Conservation (phyloP, 2,113 vertebrate genomes). For the Osmerus mordax region DNA sequence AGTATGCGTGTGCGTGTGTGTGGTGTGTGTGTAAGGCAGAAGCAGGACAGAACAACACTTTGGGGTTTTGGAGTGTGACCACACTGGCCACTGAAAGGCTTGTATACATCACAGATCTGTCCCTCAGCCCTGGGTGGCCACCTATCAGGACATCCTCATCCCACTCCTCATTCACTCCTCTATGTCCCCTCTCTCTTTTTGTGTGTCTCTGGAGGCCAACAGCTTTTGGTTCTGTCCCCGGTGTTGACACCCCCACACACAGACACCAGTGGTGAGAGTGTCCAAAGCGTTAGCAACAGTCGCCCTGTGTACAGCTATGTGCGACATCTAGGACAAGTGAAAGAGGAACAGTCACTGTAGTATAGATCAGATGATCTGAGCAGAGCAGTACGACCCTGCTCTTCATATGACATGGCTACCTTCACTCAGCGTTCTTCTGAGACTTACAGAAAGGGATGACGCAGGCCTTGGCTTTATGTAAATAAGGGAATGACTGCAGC, state of each 20-base stretch:
- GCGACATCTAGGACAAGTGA: too few relatives aligned
- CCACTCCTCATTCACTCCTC: background rate
- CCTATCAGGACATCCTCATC: background rate
- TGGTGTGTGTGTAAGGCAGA: background rate
- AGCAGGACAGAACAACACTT: background rate
- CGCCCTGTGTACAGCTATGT: background rate
- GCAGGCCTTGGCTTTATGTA: too few relatives aligned
- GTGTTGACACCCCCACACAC: background rate
- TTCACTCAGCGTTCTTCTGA: too few relatives aligned
- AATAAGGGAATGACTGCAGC: too few relatives aligned
- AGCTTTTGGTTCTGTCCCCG: background rate
- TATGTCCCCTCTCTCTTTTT: background rate
- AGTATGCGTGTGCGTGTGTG: conserved; percentile 6
- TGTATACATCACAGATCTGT: too few relatives aligned
- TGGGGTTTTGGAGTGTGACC: too few relatives aligned
- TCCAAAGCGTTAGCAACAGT: background rate
- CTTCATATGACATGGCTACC: too few relatives aligned
- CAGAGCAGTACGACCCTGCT: too few relatives aligned
- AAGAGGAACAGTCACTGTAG: too few relatives aligned
- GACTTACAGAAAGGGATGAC: too few relatives aligned
- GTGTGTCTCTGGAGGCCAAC: background rate
- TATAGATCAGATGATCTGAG: too few relatives aligned
- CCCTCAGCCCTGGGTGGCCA: background rate
- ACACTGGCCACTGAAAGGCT: too few relatives aligned
- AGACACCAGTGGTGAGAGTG: background rate